Evolutionary conservation across 2,113 vertebrate species (phyloP).

Genomic region (Chionodraco myersi): DNA sequence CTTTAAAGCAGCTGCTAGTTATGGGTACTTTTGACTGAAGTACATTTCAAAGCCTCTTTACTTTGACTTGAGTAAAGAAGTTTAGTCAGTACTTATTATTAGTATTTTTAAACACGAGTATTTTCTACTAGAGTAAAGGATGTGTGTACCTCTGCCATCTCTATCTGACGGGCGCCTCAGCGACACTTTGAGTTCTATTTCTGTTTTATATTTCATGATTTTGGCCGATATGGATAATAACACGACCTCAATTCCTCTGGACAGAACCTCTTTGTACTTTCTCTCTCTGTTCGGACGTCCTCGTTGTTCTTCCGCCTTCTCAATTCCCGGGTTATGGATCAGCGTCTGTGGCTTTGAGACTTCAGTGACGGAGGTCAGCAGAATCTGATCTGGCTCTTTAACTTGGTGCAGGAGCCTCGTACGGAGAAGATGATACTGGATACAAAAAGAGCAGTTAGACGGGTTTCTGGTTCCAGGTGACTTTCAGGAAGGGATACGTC

Average conservation of each 20-base stretch:
- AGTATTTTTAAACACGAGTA: no score
- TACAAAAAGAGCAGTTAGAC: neutral
- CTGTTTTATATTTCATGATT: no score
- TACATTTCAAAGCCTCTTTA: no score
- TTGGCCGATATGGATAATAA: neutral
- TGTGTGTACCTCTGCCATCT: no score
- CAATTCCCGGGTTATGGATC: constrained; percentile 67
- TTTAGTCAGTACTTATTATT: no score
- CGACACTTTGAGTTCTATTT: no score
- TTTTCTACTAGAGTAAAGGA: no score
- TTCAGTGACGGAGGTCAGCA: constrained; percentile 70
- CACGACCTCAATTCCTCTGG: neutral
- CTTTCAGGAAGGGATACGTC: constrained; percentile 28
- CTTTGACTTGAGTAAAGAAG: no score
- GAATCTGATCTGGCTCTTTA: constrained; percentile 65
- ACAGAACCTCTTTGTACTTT: constrained; percentile 3
- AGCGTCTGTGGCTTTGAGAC: constrained; percentile 59
- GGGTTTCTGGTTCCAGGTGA: constrained; percentile 16
- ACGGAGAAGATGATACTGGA: constrained; percentile 36
- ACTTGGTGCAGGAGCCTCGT: constrained; percentile 25
- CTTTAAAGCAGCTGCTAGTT: no score
- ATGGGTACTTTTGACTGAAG: no score
- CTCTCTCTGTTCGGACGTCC: constrained; percentile 26
- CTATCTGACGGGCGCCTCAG: no score
- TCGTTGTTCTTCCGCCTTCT: constrained; percentile 45